Base-by-base conservation (phyloP, 2,113 vertebrate genomes). In the Ctenomys sociabilis region DNA sequence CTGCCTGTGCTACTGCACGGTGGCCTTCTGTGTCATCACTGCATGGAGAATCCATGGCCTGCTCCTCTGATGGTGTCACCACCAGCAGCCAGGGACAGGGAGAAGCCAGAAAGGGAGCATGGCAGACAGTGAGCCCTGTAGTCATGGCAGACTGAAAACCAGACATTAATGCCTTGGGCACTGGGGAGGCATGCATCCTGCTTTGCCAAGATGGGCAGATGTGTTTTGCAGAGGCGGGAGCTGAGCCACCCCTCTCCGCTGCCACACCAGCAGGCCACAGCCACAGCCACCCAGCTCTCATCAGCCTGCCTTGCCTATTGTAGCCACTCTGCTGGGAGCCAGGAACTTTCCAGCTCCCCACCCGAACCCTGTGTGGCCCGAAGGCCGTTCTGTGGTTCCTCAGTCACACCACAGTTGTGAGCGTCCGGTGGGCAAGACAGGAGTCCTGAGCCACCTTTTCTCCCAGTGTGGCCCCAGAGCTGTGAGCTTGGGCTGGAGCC, bases 391-490 rank as follows among this genome's bases (percentile, higher is more conserved):
- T 9, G 3, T 30, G 6, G 11, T 5, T 32, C 43, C 13, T 1
- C 0, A 1, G 4, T 14, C 19, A 59, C 14, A 0, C 49, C 1
- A 21, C 52, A 40, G 19, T 10, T 0, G 5, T 0, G 19, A 54
- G 13, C 32, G 0, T 0, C 75, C 3, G 3, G 2, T 2, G 21
- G 16, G 19, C n/a, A 9, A 17, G 22, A 3, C 57, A 0, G 1
- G 64, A 30, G 19, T 63, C 37, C 64, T 9, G 6, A 43, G 84
- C 21, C 7, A 0, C 4, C 5, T 8, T 30, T 28, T 24, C 28
- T 66, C 59, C 3, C 0, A 30, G 35, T 17, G 16, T 17, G 7
- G 45, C 30, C 63, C 54, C 82, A 28, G 16, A 19, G 28, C 57
- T 12, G 3, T 8, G 35, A n/a, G 83, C 26, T 22, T 22, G 19